Base-by-base conservation (phyloP, 2,113 vertebrate species). In the Todiramphus saurophagus region DNA sequence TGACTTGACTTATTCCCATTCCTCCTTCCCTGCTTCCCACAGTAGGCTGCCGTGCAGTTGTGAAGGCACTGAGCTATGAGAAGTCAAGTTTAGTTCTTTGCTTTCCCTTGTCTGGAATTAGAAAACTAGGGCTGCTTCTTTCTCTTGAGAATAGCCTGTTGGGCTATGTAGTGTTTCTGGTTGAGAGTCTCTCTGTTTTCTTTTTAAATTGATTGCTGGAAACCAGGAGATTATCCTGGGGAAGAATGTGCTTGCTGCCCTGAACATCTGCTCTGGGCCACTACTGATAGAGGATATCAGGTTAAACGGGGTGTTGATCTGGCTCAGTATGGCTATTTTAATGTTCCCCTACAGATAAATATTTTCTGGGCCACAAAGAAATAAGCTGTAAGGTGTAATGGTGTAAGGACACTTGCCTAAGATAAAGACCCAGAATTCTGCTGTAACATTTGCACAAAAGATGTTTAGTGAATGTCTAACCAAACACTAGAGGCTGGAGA, bases 231-330 rank as follows among this genome's bases (percentile, higher is more conserved):
- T 90, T 68, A 70, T 87, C 58, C 39, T 33, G 78, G 75, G 62
- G 48, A 83, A 64, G 86, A 46, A 67, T 81, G 86, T 69, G 44
- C 51, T 50, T 56, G 67, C 88, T 90, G 62, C 59, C 55, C 50
- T 2, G 11, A 86, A 70, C 85, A 50, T 88, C 72, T 87, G 81
- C 63, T 67, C n/a, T 50, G 83, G 55, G 59, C 83, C 2, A 2
- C 76, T 74, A 11, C 37, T 7, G 6, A 17, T 23, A 66, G 31
- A 94, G 79, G 67, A 14, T 94, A 50, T 48, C 46, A 17, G 28
- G 25, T 80, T 95, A 86, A 90, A 63, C 55, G 60, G 16, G 68
- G 31, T 39, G 79, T 69, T 88, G n/a, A 37, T 76, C 68, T 90
- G 79, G 88, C 59, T 50, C 44, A 50, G 14, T 33, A 16, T 44